Evolutionary conservation across 2,113 vertebrate species (phyloP).

Genomic region (Lasiurus borealis): DNA sequence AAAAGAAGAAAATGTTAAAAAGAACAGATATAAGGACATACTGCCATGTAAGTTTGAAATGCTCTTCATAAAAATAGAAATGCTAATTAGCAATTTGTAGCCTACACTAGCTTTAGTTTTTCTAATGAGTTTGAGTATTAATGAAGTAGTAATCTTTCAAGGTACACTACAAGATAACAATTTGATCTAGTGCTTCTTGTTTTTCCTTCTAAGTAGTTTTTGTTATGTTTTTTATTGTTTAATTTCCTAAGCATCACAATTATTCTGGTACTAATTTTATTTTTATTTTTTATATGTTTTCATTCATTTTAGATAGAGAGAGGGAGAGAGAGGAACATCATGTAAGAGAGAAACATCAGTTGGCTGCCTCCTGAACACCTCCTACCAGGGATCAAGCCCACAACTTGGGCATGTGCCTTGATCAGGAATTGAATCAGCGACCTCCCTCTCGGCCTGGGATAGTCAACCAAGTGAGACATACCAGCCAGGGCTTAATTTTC

Average conservation of each 20-base stretch:
- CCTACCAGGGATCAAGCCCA: too few relatives aligned
- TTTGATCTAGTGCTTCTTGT: constrained; percentile 27
- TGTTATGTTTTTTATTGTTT: neutral
- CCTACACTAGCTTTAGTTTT: constrained; percentile 61
- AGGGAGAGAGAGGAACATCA: too few relatives aligned
- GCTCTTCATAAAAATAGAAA: constrained; percentile 67
- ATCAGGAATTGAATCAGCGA: too few relatives aligned
- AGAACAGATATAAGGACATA: constrained; percentile 99
- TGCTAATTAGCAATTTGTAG: constrained; percentile 64
- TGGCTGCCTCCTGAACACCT: too few relatives aligned
- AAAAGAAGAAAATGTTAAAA: constrained; percentile 98
- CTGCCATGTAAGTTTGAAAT: constrained; percentile 94
- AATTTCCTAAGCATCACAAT: neutral
- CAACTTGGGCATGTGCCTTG: too few relatives aligned
- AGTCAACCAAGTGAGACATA: too few relatives aligned
- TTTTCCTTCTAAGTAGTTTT: constrained; percentile 31
- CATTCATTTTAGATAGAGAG: too few relatives aligned
- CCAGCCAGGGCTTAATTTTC: neutral
- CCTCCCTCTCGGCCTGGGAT: too few relatives aligned
- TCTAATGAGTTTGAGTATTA: constrained; percentile 57
- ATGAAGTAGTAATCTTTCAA: constrained; percentile 62
- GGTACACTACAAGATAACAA: neutral
- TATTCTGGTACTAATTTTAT: constrained; percentile 36
- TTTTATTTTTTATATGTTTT: neutral
- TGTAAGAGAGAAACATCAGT: too few relatives aligned